phyloP scores from a whole-genome alignment of 2,113 vertebrate species.

The Nyctereutes procyonoides region DNA sequence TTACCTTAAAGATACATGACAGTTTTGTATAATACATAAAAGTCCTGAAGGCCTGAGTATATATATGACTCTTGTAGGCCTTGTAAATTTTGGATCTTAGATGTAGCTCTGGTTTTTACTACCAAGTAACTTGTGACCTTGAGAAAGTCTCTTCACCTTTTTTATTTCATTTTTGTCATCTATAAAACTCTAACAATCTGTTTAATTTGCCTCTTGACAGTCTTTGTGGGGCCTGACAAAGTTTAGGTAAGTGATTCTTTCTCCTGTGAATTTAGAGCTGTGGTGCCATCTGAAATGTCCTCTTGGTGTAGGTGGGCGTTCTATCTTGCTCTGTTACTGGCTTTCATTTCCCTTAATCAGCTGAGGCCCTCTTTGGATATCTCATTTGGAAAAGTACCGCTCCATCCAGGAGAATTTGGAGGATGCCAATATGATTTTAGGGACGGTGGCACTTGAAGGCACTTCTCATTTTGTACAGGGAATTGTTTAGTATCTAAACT shows the following conservation, averaged over 20 bases:
- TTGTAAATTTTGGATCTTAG: conserved; percentile 14
- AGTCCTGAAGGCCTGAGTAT: not conserved
- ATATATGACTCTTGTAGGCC: not conserved
- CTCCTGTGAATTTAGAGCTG: not conserved
- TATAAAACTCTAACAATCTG: conserved; percentile 10
- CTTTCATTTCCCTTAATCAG: not conserved
- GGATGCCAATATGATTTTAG: not conserved
- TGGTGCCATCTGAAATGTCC: not conserved
- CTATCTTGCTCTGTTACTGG: not conserved
- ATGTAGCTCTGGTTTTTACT: conserved; percentile 46
- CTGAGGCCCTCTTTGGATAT: not conserved
- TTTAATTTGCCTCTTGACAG: conserved; percentile 42
- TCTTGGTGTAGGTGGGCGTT: not conserved
- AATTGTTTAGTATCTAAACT: not conserved
- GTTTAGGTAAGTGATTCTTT: not conserved
- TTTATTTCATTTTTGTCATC: not conserved
- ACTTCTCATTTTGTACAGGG: not conserved
- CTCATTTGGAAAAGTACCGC: not conserved
- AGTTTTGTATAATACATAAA: not conserved
- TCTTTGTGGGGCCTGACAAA: not conserved
- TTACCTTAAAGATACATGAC: not conserved
- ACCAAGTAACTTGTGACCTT: not conserved
- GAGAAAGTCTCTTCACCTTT: conserved; percentile 8
- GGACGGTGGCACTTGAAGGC: not conserved
- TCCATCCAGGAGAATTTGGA: not conserved